Base-by-base conservation (phyloP, 2,113 vertebrate species). In the Ailuropoda melanoleuca region DNA sequence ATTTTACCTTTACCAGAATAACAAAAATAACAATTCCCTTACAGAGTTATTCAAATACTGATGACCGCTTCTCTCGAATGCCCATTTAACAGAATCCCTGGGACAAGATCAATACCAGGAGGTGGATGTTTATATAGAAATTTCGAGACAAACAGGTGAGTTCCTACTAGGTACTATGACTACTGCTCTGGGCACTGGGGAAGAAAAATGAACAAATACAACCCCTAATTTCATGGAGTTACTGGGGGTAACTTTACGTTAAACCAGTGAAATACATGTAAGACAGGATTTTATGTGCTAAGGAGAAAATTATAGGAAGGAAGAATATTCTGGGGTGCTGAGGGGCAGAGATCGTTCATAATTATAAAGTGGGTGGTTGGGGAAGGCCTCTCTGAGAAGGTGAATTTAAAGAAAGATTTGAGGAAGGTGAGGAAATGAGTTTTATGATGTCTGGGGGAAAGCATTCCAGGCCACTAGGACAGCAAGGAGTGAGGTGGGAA, bases 1-100 rank as follows among this genome's bases (percentile, higher is more conserved):
- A 55, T 66, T 96, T 95, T 92, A 81, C 78, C 60, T 89, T 92
- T 66, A 68, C 53, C 18, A 72, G 31, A 78, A 68, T 50, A 87
- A 82, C n/a, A 78, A 39, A 92, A 93, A 82, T 13, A 82, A 8
- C 39, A 97, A 85, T 29, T 62, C 12, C 29, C 13, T 74, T 48
- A 62, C 1, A 84, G 78, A 83, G 34, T 88, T 53, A 75, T 2
- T 86, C 46, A 70, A 58, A 93, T 72, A 64, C 21, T 37, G 64
- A 74, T 17, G 31, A 88, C 26, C 11, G 8, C 43, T 92, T 92
- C 31, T 93, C 50, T 72, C 4, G 21, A 75, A 94, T 53, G 39
- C 3, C 43, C 6, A 10, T 78, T 78, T 50, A 70, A 26, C 3
- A 97, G 66, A 91, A 77, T 72, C 66, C 26, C 0, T 23, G 75